phyloP scores from a whole-genome alignment of 1,140 invertebrate species.

The Maniola jurtina region DNA sequence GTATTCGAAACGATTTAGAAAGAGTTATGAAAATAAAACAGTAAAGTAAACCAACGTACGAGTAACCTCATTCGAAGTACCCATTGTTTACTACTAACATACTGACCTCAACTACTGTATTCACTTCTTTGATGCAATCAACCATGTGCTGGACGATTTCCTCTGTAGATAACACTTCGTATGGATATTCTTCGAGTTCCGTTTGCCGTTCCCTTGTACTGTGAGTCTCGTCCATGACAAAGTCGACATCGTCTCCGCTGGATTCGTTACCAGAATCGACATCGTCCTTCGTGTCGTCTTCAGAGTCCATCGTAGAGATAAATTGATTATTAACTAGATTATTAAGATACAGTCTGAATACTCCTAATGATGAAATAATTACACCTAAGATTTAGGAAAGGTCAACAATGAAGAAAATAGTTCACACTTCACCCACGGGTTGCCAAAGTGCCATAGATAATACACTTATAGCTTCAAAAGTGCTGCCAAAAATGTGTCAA shows the following conservation, averaged over 20 bases:
- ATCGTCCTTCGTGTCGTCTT: conserved; percentile 93
- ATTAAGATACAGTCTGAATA: conserved; percentile 62
- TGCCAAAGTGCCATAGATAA: conserved; percentile 54
- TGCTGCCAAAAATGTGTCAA: no score
- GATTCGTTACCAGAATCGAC: conserved; percentile 95
- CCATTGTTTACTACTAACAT: conserved; percentile 75
- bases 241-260: conserved; percentile 92
- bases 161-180: conserved; percentile 96
- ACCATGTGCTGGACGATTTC: conserved; percentile 98
- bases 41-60: conserved; percentile 52
- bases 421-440: conserved; percentile 78
- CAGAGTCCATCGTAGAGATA: conserved; percentile 88
- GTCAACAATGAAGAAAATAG: conserved; percentile 80
- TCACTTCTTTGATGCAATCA: conserved; percentile 97
- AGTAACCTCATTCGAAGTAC: conserved; percentile 68
- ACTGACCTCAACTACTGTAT: conserved; percentile 90
- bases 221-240: conserved; percentile 93
- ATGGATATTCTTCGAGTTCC: conserved; percentile 94
- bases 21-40: conserved; percentile 25
- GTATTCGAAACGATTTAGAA: neutral
- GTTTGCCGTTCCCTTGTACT: conserved; percentile 87
- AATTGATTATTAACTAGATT: conserved; percentile 60
- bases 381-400: conserved; percentile 80
- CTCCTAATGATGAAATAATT: conserved; percentile 75
- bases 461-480: no score